phyloP scores from a whole-genome alignment of 2,113 vertebrate species.

The mouse (Mus musculus) region GRCm39 chr6:126533001-126533500 shows the following conservation, averaged over 20 bases:
- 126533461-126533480: fast-evolving
- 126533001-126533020: neutral
- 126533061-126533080: fast-evolving
- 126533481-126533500: fast-evolving
- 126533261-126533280: fast-evolving
- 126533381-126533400: neutral
- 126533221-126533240: neutral
- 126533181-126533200: neutral
- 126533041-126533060: neutral
- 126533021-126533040: neutral
- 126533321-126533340: neutral
- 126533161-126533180: no score
- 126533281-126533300: fast-evolving
- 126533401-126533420: neutral
- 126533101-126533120: neutral
- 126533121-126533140: neutral
- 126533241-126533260: fast-evolving
- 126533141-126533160: neutral
- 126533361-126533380: no score
- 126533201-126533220: neutral
- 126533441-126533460: neutral
- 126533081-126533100: neutral
- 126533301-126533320: neutral
- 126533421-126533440: neutral
- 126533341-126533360: neutral